Conservation (phyloP, 2,888 invertebrate genomes). For the Ptychoptera albimana region DNA sequence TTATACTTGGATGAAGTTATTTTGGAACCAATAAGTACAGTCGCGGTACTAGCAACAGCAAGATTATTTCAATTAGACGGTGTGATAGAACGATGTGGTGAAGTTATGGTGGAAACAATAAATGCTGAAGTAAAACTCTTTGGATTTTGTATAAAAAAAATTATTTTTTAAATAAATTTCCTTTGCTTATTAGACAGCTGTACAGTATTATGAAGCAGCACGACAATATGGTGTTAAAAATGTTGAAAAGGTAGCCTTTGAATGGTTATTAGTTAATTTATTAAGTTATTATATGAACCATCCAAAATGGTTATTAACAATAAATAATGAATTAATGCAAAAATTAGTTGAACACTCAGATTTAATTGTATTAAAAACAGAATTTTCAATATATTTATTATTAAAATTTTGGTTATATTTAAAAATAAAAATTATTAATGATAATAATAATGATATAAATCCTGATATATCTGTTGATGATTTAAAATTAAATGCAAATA, state of each 20-base stretch:
- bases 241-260: conserved; percentile 43
- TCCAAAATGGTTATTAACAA: conserved; percentile 38
- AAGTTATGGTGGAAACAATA: conserved; percentile 60
- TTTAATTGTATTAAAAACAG: conserved; percentile 60
- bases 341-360: conserved; percentile 44
- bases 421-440: conserved; percentile 29
- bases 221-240: conserved; percentile 47
- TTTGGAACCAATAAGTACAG: conserved; percentile 47
- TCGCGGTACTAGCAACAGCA: conserved; percentile 54
- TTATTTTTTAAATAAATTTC: not conserved
- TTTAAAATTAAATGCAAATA: too few relatives aligned
- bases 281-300: conserved; percentile 41
- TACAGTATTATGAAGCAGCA: conserved; percentile 50
- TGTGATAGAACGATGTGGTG: conserved; percentile 53
- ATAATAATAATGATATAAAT: not conserved
- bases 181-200: conserved; percentile 37
- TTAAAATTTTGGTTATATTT: conserved; percentile 53
- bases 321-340: conserved; percentile 49
- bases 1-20: conserved; percentile 59
- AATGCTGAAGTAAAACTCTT: conserved; percentile 36
- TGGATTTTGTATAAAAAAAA: not conserved
- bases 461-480: too few relatives aligned
- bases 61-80: conserved; percentile 58
- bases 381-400: conserved; percentile 57
- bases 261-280: conserved; percentile 54